These are phyloP conservation scores for Portunus trituberculatus DNA, from an alignment of 1,140 invertebrate species.

Conservation along the genomic window DNA sequence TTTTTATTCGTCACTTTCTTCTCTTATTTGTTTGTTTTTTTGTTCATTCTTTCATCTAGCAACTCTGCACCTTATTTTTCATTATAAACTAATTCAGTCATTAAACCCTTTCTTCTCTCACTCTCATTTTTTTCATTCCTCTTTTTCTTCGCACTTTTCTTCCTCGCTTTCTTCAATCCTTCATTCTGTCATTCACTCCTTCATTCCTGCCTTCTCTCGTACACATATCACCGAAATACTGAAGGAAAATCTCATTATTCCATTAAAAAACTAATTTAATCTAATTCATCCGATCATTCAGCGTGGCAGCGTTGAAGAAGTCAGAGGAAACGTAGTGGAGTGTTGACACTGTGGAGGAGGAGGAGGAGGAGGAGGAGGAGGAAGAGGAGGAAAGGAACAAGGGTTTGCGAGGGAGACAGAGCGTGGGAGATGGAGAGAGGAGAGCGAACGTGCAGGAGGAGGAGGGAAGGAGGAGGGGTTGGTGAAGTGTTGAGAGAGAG, in stretches of 20 bases:
- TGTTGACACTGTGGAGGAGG: not conserved
- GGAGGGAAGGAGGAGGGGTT: not conserved
- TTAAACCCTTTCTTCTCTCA: too few species aligned
- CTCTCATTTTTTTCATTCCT: too few species aligned
- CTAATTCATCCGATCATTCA: not conserved
- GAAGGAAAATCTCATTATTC: not conserved
- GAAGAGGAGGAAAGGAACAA: not conserved
- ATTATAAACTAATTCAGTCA: too few species aligned
- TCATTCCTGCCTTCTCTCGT: too few species aligned
- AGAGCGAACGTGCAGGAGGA: not conserved
- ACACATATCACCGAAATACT: not conserved
- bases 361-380: not conserved
- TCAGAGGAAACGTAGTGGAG: not conserved
- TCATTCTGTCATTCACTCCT: not conserved
- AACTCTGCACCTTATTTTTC: too few species aligned
- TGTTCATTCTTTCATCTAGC: too few species aligned
- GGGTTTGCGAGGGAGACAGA: not conserved
- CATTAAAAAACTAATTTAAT: not conserved
- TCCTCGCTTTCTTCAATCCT: not conserved
- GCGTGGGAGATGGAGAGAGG: not conserved
- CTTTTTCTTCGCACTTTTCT: too few species aligned
- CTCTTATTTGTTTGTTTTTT: too few species aligned
- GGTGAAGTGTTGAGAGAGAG: not conserved
- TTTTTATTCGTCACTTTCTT: too few species aligned
- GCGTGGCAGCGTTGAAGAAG: not conserved